These are phyloP conservation scores for Lordiphosa andalusiaca DNA, from an alignment of 2,888 invertebrate genomes.

Conservation along the genomic window DNA sequence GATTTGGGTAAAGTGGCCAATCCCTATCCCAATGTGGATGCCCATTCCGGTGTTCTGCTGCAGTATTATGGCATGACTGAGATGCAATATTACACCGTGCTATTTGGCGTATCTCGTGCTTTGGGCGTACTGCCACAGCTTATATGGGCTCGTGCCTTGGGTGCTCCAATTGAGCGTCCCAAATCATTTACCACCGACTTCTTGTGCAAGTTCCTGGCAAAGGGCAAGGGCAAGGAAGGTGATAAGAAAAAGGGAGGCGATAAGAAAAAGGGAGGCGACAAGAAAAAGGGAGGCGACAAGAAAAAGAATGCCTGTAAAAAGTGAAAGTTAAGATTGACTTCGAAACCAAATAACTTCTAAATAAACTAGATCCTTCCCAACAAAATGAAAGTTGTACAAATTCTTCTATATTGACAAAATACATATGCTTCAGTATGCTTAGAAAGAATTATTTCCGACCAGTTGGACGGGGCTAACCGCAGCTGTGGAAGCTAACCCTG, in stretches of 20 bases:
- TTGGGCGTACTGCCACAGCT: constrained; percentile 88
- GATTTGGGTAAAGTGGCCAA: constrained; percentile 91
- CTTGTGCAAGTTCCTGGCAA: constrained; percentile 4
- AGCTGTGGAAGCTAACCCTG: too few relatives aligned
- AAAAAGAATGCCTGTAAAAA: too few relatives aligned
- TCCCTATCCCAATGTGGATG: constrained; percentile 94
- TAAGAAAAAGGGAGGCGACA: too few relatives aligned
- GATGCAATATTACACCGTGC: constrained; percentile 91
- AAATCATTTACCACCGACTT: constrained; percentile 21
- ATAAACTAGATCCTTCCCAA: too few relatives aligned
- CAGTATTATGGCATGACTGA: constrained; percentile 90
- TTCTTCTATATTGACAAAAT: too few relatives aligned
- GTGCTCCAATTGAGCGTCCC: constrained; percentile 86
- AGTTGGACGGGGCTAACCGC: too few relatives aligned
- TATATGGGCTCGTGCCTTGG: constrained; percentile 88
- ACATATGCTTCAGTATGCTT: too few relatives aligned
- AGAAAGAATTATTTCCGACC: too few relatives aligned
- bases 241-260: not conserved
- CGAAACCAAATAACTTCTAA: too few relatives aligned
- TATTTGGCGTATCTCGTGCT: constrained; percentile 91
- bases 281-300: too few relatives aligned
- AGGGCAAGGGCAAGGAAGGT: not conserved
- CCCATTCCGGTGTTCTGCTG: constrained; percentile 90
- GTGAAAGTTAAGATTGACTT: too few relatives aligned
- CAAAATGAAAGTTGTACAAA: too few relatives aligned